These are phyloP conservation scores for Cheilosia urbana DNA, from an alignment of 2,888 invertebrate genomes.

Conservation along the genomic window DNA sequence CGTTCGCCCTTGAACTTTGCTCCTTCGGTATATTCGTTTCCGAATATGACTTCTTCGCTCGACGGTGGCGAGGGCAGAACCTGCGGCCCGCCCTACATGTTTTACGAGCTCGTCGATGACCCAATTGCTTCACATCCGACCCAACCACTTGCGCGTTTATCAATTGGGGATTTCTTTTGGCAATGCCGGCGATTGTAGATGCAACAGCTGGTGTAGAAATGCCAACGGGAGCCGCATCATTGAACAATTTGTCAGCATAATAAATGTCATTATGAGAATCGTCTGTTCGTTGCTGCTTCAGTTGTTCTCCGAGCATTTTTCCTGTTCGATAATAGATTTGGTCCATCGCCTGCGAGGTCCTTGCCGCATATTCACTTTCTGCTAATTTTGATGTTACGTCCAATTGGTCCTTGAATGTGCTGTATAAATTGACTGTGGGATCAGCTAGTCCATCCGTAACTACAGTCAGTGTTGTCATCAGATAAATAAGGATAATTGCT, in stretches of 20 bases:
- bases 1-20: slow-evolving; percentile 43
- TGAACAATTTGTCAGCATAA: slow-evolving; percentile 45
- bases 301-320: slow-evolving; percentile 27
- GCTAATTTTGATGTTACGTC: slow-evolving; percentile 49
- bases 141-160: slow-evolving; percentile 44
- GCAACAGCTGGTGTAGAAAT: slow-evolving; percentile 45
- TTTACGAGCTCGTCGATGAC: slow-evolving; percentile 51
- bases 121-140: slow-evolving; percentile 41
- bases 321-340: slow-evolving; percentile 46
- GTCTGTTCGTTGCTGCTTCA: slow-evolving; percentile 14
- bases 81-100: slow-evolving; percentile 24
- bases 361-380: slow-evolving; percentile 44
- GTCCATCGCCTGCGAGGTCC: slow-evolving; percentile 20
- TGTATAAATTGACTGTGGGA: slow-evolving; percentile 40
- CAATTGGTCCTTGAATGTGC: slow-evolving; percentile 48
- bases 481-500: slow-evolving; percentile 68
- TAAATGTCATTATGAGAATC: slow-evolving; percentile 39
- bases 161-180: slow-evolving; percentile 34
- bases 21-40: background rate
- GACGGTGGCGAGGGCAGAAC: slow-evolving; percentile 7
- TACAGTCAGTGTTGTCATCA: slow-evolving; percentile 44
- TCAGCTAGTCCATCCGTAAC: slow-evolving; percentile 7
- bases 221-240: slow-evolving; percentile 11
- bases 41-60: slow-evolving; percentile 5
- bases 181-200: slow-evolving; percentile 15